phyloP scores from a whole-genome alignment of 2,113 vertebrate genomes.

The Vulpes ferrilata region DNA sequence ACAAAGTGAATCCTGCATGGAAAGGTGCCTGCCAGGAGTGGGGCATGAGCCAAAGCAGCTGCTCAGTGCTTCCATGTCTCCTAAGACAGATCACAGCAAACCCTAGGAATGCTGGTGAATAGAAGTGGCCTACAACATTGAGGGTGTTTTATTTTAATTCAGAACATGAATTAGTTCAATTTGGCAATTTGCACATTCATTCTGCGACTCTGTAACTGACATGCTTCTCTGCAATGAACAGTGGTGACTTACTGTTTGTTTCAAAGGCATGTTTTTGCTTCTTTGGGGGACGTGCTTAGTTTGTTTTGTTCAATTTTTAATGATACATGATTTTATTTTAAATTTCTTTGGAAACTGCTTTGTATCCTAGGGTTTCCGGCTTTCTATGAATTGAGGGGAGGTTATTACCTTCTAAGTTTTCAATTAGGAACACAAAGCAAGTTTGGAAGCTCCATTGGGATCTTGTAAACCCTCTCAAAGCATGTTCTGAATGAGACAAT shows the following conservation, averaged over 20 bases:
- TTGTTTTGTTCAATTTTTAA: slow-evolving; percentile 81
- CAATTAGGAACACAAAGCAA: slow-evolving; percentile 84
- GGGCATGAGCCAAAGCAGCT: slow-evolving; percentile 35
- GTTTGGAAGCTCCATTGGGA: slow-evolving; percentile 81
- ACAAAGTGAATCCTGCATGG: not conserved
- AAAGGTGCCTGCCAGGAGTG: slow-evolving; percentile 36
- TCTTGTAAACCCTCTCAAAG: slow-evolving; percentile 80
- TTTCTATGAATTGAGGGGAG: slow-evolving; percentile 76
- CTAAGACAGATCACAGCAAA: slow-evolving; percentile 59
- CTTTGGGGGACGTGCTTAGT: slow-evolving; percentile 41
- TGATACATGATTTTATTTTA: slow-evolving; percentile 81
- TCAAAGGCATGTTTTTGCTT: slow-evolving; percentile 75
- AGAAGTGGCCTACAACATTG: slow-evolving; percentile 73
- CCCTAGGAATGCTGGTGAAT: slow-evolving; percentile 66
- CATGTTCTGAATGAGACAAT: slow-evolving; percentile 80
- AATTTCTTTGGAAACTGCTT: slow-evolving; percentile 79
- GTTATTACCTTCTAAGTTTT: slow-evolving; percentile 84
- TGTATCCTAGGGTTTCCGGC: slow-evolving; percentile 76
- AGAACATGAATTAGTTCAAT: slow-evolving; percentile 82
- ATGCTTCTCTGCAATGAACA: slow-evolving; percentile 63
- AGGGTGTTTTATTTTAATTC: slow-evolving; percentile 83
- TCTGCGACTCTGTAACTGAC: slow-evolving; percentile 69
- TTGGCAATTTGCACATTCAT: slow-evolving; percentile 78
- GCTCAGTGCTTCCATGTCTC: slow-evolving; percentile 40
- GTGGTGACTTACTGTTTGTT: slow-evolving; percentile 69